phyloP scores from a whole-genome alignment of 2,113 vertebrate genomes.

The Carettochelys insculpta region DNA sequence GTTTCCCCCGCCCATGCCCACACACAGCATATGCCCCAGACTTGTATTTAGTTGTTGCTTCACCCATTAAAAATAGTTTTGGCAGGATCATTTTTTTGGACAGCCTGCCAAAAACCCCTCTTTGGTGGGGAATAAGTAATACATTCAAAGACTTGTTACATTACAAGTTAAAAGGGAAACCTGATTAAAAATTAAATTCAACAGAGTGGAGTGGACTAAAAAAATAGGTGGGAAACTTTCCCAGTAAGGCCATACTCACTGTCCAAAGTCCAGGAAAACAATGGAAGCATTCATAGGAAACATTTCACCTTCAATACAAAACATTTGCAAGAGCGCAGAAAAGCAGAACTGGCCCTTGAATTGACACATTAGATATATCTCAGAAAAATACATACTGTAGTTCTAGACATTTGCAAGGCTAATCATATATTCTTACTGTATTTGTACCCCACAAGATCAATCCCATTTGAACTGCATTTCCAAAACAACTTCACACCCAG shows the following conservation, averaged over 20 bases:
- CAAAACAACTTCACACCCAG: constrained; percentile 1
- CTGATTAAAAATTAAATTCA: constrained; percentile 68
- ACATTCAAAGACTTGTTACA: constrained; percentile 71
- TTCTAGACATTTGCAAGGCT: background rate
- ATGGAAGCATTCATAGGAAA: constrained; percentile 69
- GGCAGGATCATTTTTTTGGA: constrained; percentile 61
- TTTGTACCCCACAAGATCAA: background rate
- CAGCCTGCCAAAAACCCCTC: constrained; percentile 67
- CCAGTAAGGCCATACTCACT: constrained; percentile 63
- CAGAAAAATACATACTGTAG: background rate
- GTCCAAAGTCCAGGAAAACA: constrained; percentile 64
- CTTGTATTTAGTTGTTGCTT: constrained; percentile 65
- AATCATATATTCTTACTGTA: constrained; percentile 26
- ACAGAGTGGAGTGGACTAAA: constrained; percentile 50
- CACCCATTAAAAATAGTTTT: constrained; percentile 62
- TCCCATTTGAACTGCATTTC: background rate
- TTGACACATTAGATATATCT: background rate
- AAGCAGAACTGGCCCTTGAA: constrained; percentile 23
- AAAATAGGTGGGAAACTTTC: constrained; percentile 68
- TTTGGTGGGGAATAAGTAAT: constrained; percentile 64
- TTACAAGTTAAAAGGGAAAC: constrained; percentile 71
- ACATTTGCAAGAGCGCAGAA: background rate
- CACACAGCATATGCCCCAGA: constrained; percentile 52
- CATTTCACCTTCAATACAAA: constrained; percentile 20
- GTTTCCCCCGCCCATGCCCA: constrained; percentile 1